These are phyloP conservation scores for Channa maculata DNA, from an alignment of 2,113 vertebrate species.

Conservation along the genomic window DNA sequence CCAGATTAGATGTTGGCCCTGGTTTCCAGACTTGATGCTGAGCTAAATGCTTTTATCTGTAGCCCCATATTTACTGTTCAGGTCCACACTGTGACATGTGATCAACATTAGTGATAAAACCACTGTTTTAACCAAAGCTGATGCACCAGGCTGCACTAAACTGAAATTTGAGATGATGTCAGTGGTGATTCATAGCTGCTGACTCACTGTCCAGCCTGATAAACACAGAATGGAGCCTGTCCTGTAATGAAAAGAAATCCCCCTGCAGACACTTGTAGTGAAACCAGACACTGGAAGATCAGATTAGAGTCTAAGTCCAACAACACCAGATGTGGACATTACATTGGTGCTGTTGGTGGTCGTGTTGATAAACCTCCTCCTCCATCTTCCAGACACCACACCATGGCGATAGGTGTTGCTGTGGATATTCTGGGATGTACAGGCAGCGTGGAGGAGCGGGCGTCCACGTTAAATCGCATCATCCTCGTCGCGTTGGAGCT, in stretches of 20 bases:
- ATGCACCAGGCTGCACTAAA: not conserved
- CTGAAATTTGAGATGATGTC: not conserved
- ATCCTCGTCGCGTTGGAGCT: conserved; percentile 94
- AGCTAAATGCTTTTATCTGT: too few species aligned
- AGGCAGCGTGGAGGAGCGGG: conserved; percentile 89
- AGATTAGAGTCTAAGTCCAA: not conserved
- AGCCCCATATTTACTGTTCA: too few species aligned
- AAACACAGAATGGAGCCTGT: not conserved
- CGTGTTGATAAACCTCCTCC: not conserved
- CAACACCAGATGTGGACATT: not conserved
- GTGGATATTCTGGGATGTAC: conserved; percentile 97
- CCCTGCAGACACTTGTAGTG: not conserved
- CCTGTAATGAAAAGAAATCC: not conserved
- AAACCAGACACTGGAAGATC: not conserved
- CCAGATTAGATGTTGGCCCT: too few species aligned
- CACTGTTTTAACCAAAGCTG: not conserved
- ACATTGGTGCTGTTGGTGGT: too few species aligned
- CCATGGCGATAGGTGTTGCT: conserved; percentile 94
- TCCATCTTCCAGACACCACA: conserved; percentile 86
- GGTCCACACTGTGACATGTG: too few species aligned
- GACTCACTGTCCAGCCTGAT: not conserved
- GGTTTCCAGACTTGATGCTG: too few species aligned
- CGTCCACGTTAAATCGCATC: conserved; percentile 91
- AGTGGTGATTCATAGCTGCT: not conserved
- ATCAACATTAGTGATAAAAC: too few species aligned